phyloP scores from a whole-genome alignment of 2,113 vertebrate genomes.

The Varanus salvator region DNA sequence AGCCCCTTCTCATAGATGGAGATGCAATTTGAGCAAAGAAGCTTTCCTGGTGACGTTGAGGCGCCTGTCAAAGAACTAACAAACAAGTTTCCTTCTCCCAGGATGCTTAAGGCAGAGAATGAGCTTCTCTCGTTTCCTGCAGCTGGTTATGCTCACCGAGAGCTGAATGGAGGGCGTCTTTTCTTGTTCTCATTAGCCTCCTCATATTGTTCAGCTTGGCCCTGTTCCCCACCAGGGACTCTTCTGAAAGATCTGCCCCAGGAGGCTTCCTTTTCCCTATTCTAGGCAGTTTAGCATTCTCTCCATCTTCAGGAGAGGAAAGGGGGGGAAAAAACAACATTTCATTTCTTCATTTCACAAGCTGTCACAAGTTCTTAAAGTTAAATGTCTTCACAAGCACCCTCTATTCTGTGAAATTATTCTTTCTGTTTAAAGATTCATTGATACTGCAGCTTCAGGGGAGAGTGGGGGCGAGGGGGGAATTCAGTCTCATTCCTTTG shows the following conservation, averaged over 20 bases:
- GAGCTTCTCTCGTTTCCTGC: fast-evolving
- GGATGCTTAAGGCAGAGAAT: background rate
- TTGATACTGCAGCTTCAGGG: slow-evolving; percentile 37
- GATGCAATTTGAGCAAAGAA: slow-evolving; percentile 65
- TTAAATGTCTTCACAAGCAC: slow-evolving; percentile 45
- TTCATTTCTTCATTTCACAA: slow-evolving; percentile 14
- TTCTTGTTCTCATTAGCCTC: background rate
- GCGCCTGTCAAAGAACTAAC: slow-evolving; percentile 43
- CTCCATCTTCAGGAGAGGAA: background rate
- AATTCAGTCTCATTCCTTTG: background rate
- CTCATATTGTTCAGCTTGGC: background rate
- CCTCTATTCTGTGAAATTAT: background rate
- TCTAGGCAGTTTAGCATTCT: background rate
- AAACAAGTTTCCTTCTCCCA: slow-evolving; percentile 3
- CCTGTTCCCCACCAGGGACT: background rate
- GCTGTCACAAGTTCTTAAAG: slow-evolving; percentile 65
- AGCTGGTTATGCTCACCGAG: fast-evolving
- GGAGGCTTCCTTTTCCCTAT: background rate
- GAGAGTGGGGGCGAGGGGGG: background rate
- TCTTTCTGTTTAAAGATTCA: slow-evolving; percentile 67
- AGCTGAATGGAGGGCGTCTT: background rate
- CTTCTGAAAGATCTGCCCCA: background rate
- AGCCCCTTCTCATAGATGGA: slow-evolving; percentile 62
- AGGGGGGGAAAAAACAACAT: background rate
- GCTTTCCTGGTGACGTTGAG: slow-evolving; percentile 54